Percentiles rank a stretch among this genome's conserved stretches.
Conservation (phyloP, 1,140 invertebrate genomes). For the Anoplolepis gracilipes region DNA sequence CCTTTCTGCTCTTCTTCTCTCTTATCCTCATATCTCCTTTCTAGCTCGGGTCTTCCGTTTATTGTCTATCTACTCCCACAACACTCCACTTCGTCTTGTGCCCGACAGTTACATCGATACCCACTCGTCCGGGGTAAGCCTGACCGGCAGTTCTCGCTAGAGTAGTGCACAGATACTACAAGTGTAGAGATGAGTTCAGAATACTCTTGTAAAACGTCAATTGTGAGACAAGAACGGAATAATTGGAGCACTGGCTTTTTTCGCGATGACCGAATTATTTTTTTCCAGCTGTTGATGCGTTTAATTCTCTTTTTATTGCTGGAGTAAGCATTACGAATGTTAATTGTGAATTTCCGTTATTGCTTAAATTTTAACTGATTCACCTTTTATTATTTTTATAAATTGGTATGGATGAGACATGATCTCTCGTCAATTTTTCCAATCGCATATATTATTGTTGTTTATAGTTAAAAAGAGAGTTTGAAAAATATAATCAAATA, state of each 20-base stretch:
- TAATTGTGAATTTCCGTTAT: neutral
- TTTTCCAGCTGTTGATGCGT: neutral
- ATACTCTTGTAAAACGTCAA: constrained; percentile 27
- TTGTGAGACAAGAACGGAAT: constrained; percentile 39
- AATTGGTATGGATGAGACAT: neutral
- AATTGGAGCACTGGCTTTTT: constrained; percentile 39
- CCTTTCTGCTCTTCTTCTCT: neutral
- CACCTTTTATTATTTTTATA: neutral
- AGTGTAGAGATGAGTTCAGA: neutral
- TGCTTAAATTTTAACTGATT: neutral
- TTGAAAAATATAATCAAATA: neutral
- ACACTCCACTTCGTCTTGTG: constrained; percentile 61
- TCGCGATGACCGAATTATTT: constrained; percentile 34
- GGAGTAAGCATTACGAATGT: neutral
- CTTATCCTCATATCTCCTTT: neutral
- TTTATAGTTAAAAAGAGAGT: neutral
- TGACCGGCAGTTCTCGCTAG: constrained; percentile 42
- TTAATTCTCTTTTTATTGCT: neutral
- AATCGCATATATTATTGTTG: neutral
- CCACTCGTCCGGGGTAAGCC: constrained; percentile 43
- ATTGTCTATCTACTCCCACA: neutral
- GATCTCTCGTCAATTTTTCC: neutral
- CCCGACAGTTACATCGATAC: constrained; percentile 61
- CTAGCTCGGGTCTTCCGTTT: neutral
- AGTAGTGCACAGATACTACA: constrained; percentile 13